Evolutionary conservation across 2,113 vertebrate species (phyloP), one percentile per base, ranked within the genome.

Genomic region (Mystacornis crossleyi): DNA sequence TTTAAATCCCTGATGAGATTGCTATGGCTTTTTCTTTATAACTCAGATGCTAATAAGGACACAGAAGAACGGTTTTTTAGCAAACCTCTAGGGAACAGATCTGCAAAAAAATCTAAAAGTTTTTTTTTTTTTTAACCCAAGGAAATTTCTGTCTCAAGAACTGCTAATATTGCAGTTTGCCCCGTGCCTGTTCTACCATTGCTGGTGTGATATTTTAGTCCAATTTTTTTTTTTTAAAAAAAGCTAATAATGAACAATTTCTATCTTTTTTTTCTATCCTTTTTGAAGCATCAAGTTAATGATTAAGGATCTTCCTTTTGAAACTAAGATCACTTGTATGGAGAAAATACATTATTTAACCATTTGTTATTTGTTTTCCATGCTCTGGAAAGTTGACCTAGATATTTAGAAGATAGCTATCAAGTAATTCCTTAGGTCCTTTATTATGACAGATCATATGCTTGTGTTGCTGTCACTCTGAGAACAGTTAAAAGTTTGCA

Each of bases 261-360:
- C 12, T 65, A 0, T 80, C 4, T 51, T 58, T 77, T 73, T 67
- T 40, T 69, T 18, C 6, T 48, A 3, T 80, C 14, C 55, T 48
- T 79, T 57, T 80, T 42, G 9, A 92, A 90, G 34, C 8, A 47
- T 54, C 33, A 64, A 87, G 6, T 67, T 4, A 12, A 24, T 86
- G 29, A 61, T 81, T 73, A 72, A 62, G 17, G 57, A 3, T 77
- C 17, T 78, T 82, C 18, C 36, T 78, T 86, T 91, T 78, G 54
- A 91, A 91, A 86, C 8, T 53, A 69, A 66, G 34, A 84, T 83
- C 12, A 40, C 23, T 81, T 77, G 3, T 73, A 50, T 42, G 10
- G 33, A 73, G 64, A 58, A 84, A 93, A 91, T 78, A 33, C 29
- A 74, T 92, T 93, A 89, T 93, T 97, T 91, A 91, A 93, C 69